Evolutionary conservation across 1,140 invertebrate genomes (phyloP).

Genomic region (Penaeus japonicus): DNA sequence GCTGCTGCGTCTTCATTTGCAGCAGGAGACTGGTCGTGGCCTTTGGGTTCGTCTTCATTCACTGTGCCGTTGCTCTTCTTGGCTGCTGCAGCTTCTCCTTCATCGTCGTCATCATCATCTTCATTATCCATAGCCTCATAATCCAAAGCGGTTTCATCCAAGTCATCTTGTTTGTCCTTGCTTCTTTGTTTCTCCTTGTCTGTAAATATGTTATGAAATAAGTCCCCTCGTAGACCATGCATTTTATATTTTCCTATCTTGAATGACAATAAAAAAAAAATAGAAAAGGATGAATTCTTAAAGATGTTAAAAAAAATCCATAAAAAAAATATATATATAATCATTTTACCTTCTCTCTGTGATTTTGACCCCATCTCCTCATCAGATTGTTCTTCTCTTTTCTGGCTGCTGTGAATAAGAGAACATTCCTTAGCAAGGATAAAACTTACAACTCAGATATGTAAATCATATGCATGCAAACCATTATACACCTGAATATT

Average conservation of each 20-base stretch:
- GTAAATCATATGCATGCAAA: no score
- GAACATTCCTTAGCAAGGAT: no score
- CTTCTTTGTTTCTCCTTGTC: conserved; percentile 6
- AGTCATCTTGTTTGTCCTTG: conserved; percentile 34
- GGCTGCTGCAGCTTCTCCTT: background rate
- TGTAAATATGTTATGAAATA: background rate
- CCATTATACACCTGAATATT: no score
- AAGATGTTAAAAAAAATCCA: background rate
- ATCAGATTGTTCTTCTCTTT: no score
- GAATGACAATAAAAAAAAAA: no score
- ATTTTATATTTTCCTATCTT: background rate
- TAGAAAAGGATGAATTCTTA: no score
- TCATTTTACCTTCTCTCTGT: no score
- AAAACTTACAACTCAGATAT: no score
- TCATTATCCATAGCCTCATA: conserved; percentile 52
- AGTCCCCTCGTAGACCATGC: background rate
- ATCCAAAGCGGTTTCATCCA: conserved; percentile 46
- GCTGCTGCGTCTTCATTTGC: no score
- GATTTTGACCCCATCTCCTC: no score
- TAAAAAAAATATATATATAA: background rate
- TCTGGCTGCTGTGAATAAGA: no score
- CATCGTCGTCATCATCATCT: conserved; percentile 14
- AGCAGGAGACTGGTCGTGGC: no score
- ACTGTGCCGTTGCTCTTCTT: background rate
- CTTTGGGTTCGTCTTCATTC: background rate